These are phyloP conservation scores for Drosophila testacea DNA, from an alignment of 2,888 invertebrate genomes.

Conservation along the genomic window DNA sequence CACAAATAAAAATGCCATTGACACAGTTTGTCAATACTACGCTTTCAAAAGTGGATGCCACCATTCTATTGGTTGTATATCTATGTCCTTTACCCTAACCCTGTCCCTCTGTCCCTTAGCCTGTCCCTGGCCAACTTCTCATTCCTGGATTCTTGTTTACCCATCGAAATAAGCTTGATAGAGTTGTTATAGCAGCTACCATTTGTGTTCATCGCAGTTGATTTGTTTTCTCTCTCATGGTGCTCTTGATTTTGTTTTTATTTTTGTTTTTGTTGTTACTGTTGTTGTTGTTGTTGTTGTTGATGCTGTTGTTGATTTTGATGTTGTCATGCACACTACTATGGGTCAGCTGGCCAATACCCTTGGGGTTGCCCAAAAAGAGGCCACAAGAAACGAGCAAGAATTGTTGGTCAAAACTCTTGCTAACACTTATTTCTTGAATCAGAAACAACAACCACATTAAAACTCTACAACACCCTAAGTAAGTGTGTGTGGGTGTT, in stretches of 20 bases:
- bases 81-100: too few species aligned
- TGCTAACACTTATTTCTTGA: too few species aligned
- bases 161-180: conserved; percentile 78
- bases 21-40: conserved; percentile 80
- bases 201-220: conserved; percentile 75
- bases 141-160: conserved; percentile 45
- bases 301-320: conserved; percentile 19
- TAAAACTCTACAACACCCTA: conserved; percentile 7
- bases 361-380: conserved; percentile 21
- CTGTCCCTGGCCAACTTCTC: too few species aligned
- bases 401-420: conserved; percentile 67
- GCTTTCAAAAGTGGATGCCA: conserved; percentile 20
- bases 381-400: conserved; percentile 64
- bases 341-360: conserved; percentile 42
- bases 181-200: conserved; percentile 72
- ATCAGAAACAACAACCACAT: conserved; percentile 9
- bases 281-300: conserved; percentile 2
- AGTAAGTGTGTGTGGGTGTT: too few species aligned
- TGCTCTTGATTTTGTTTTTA: background rate
- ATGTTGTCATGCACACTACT: conserved; percentile 36
- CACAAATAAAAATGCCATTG: conserved; percentile 82
- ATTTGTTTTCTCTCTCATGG: conserved; percentile 62
- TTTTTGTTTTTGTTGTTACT: too few species aligned
- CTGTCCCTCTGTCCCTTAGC: too few species aligned
- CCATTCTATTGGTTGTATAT: background rate